phyloP scores from a whole-genome alignment of 2,113 vertebrate species.

The Halcyon senegalensis region DNA sequence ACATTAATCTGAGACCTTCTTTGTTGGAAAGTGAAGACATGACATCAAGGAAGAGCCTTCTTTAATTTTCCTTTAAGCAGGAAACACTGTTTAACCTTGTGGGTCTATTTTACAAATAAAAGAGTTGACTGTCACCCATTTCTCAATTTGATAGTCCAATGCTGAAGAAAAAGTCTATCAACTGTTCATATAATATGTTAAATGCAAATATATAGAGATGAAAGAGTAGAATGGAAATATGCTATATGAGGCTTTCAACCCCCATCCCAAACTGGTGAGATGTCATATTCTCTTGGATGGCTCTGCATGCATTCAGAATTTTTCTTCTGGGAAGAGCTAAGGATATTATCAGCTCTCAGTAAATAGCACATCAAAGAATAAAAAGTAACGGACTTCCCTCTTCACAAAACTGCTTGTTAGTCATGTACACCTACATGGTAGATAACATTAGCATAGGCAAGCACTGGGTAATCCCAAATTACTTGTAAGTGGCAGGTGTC shows the following conservation, averaged over 20 bases:
- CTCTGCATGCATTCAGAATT: background rate
- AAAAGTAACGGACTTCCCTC: background rate
- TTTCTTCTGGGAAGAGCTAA: background rate
- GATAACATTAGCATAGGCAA: background rate
- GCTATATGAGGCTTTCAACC: background rate
- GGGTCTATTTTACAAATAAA: background rate
- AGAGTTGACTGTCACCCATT: background rate
- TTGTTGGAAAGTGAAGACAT: constrained; percentile 5
- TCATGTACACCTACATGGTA: rapidly evolving
- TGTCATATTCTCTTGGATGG: background rate
- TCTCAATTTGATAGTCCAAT: background rate
- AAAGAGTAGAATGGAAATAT: background rate
- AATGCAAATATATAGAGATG: background rate
- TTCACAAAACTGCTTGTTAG: background rate
- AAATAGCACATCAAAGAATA: background rate
- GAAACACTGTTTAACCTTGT: background rate
- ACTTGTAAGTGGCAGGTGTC: background rate
- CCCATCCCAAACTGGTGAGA: background rate
- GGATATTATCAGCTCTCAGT: background rate
- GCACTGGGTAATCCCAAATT: background rate
- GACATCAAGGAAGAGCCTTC: constrained; percentile 19
- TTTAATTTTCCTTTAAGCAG: background rate
- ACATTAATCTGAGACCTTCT: constrained; percentile 46
- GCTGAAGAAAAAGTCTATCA: background rate
- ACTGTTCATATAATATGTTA: background rate